Base-by-base conservation (phyloP, 2,113 vertebrate genomes). In the Hipposideros armiger region DNA sequence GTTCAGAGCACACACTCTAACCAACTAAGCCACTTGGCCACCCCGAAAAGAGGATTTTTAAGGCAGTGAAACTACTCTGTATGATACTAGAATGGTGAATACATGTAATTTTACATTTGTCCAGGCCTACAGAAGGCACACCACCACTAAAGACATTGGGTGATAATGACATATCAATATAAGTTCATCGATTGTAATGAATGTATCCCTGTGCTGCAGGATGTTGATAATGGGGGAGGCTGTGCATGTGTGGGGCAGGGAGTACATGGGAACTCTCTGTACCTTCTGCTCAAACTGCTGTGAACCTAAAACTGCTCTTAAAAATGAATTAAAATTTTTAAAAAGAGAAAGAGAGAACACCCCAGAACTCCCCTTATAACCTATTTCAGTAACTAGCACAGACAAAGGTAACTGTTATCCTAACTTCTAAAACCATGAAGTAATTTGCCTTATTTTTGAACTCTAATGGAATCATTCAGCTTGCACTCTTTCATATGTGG, bases 401-500 rank as follows among this genome's bases (percentile, higher is more conserved):
- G 62, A 26, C 67, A 91, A 89, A 56, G 13, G 16, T 78, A 83
- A 86, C 58, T 60, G 89, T 86, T 95, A 73, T 77, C 73, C 42
- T 90, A 86, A 72, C 78, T 86, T 95, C 47, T 85, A 96, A 73
- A 32, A 93, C 32, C 17, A 67, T 45, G 5, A 30, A 60, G 45
- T 76, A 85, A 89, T 85, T 89, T 91, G 82, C 72, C 78, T 88
- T 89, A 73, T 30, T 91, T 96, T 96, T 95, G 89, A 95, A 42
- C 56, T 91, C 32, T 88, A 94, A 92, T 92, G 60, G 42, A 95
- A 42, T 81, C 67, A 83, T 73, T 32, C 11, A 91, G 11, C 77
- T 50, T 36, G 50, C 26, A 47, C 32, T 94, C 60, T 77, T 84
- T 91, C 3, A 0, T 77, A 69, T 62, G 60, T 86, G 40, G 40